These are phyloP conservation scores for Astreopora myriophthalma DNA, from an alignment of 64 coral and sea anemone species.

Conservation along the genomic window DNA sequence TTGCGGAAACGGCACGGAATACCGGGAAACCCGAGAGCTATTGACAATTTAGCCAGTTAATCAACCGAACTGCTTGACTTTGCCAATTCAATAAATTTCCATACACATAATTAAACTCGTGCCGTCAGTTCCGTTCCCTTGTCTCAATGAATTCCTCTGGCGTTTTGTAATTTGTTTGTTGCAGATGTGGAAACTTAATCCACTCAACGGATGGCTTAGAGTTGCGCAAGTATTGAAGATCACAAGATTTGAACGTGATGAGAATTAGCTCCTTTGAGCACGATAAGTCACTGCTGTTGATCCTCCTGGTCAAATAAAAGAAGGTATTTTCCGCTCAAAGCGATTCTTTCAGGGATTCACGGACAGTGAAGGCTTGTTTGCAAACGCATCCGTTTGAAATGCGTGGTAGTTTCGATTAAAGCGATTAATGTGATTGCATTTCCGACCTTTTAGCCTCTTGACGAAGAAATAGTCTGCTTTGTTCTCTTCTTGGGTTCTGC, in stretches of 20 bases:
- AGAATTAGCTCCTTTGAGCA: not conserved
- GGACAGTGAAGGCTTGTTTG: not conserved
- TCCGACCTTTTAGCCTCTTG: conserved; percentile 23
- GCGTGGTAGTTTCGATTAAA: not conserved
- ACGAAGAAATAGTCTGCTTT: not conserved
- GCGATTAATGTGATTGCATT: not conserved
- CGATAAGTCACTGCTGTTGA: not conserved
- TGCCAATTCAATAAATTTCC: conserved; percentile 5
- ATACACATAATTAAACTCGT: not conserved
- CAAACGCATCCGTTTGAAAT: not conserved
- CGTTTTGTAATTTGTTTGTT: not conserved
- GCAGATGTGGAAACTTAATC: conserved; percentile 21
- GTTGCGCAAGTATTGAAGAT: not conserved
- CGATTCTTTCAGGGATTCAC: not conserved
- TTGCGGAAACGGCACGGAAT: not conserved
- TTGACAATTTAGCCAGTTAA: not conserved
- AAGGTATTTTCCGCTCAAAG: not conserved
- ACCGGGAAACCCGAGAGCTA: not conserved
- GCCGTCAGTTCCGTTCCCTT: not conserved
- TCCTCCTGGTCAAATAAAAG: not conserved
- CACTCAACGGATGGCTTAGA: not conserved
- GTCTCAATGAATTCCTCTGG: conserved; percentile 2
- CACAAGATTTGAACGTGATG: not conserved
- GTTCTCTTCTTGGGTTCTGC: not conserved
- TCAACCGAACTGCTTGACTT: not conserved